Evolutionary conservation across 2,113 vertebrate species (phyloP).

Genomic region (Heloderma charlesbogerti): DNA sequence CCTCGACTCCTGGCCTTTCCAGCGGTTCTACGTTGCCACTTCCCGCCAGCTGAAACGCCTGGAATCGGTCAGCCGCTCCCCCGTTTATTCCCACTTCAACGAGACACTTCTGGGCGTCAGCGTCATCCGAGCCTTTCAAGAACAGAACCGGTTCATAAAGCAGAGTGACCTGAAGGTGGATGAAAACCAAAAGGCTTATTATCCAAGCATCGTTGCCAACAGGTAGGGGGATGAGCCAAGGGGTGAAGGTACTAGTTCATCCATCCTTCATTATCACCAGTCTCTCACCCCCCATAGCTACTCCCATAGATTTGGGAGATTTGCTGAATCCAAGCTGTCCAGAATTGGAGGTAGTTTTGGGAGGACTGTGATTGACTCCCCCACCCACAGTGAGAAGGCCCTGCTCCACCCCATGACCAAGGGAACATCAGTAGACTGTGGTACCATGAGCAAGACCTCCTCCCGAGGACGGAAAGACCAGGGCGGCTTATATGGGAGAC

Average conservation of each 20-base stretch:
- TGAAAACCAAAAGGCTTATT: constrained; percentile 96
- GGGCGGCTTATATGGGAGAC: too few relatives aligned
- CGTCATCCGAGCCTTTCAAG: constrained; percentile 91
- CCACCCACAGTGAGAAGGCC: too few relatives aligned
- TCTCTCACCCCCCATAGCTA: neutral
- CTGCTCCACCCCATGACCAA: too few relatives aligned
- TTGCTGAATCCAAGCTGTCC: neutral
- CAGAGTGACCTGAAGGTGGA: constrained; percentile 92
- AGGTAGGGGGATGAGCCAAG: constrained; percentile 74
- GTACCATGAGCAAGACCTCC: too few relatives aligned
- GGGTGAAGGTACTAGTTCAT: neutral
- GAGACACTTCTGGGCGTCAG: constrained; percentile 94
- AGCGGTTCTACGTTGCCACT: constrained; percentile 95
- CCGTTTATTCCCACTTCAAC: constrained; percentile 94
- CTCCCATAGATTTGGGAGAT: neutral
- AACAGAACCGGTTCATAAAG: constrained; percentile 88
- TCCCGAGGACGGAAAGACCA: too few relatives aligned
- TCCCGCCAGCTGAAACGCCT: constrained; percentile 95
- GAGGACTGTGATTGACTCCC: neutral
- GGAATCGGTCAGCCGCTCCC: constrained; percentile 94
- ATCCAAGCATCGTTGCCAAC: constrained; percentile 95
- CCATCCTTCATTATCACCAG: too few relatives aligned
- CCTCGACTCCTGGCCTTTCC: neutral
- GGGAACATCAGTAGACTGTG: too few relatives aligned
- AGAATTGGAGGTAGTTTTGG: neutral